phyloP scores from a whole-genome alignment of 1,140 invertebrate species.

The Mya arenaria region DNA sequence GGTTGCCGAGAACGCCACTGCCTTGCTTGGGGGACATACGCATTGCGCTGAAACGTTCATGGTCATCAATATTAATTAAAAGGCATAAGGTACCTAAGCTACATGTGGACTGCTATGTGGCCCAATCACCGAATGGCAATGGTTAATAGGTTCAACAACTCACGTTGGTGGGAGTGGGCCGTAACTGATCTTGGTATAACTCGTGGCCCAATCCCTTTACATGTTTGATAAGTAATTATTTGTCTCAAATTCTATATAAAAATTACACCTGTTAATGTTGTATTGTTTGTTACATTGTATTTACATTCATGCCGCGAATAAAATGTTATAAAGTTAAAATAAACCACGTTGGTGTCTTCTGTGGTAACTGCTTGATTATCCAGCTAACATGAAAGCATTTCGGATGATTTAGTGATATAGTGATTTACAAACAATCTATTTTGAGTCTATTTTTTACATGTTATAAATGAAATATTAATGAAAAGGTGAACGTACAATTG shows the following conservation, averaged over 20 bases:
- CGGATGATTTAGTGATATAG: not conserved
- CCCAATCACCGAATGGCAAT: not conserved
- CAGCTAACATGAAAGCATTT: not conserved
- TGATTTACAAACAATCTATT: not conserved
- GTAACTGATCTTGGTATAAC: not conserved
- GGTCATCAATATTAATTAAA: no score
- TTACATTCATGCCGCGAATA: not conserved
- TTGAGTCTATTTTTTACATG: not conserved
- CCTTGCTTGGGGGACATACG: slow-evolving; percentile 31
- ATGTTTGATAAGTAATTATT: not conserved
- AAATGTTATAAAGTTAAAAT: not conserved
- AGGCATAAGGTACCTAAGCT: not conserved
- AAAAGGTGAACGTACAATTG: not conserved
- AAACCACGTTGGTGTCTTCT: not conserved
- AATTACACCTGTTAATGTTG: no score
- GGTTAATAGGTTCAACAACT: no score
- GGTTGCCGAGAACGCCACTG: slow-evolving; percentile 38
- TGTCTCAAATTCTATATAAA: no score
- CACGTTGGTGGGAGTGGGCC: not conserved
- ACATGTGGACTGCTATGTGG: not conserved
- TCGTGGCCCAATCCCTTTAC: not conserved
- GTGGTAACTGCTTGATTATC: not conserved
- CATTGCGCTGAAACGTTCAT: slow-evolving; percentile 32
- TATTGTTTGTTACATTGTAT: no score
- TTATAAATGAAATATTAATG: not conserved